Conservation (phyloP, 2,888 invertebrate genomes). For the Heliconius erato region DNA sequence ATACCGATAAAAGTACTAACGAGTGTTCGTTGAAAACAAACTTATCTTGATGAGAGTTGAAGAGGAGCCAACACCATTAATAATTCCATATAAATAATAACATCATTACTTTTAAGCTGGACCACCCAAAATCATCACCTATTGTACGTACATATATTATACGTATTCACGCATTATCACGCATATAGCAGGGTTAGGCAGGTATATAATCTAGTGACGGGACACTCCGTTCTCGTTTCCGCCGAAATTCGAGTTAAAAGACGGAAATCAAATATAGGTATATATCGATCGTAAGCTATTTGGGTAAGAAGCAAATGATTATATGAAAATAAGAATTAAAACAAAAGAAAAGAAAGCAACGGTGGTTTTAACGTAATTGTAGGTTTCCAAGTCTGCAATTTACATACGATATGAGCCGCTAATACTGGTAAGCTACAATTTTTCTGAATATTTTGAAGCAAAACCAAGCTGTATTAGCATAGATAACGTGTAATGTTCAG, state of each 20-base stretch:
- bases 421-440: conserved; percentile 77
- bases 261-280: conserved; percentile 39
- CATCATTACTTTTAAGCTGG: conserved; percentile 76
- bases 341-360: conserved; percentile 73
- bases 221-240: not conserved
- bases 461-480: conserved; percentile 73
- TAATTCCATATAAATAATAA: conserved; percentile 81
- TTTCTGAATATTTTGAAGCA: conserved; percentile 72
- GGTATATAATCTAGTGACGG: not conserved
- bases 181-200: not conserved
- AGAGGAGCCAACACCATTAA: conserved; percentile 72
- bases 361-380: conserved; percentile 68
- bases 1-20: conserved; percentile 78
- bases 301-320: conserved; percentile 73
- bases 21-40: conserved; percentile 79
- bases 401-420: conserved; percentile 82
- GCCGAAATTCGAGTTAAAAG: not conserved
- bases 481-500: conserved; percentile 68
- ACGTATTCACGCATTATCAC: not conserved
- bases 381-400: conserved; percentile 69
- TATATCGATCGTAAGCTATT: conserved; percentile 70
- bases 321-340: conserved; percentile 61
- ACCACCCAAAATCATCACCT: conserved; percentile 86
- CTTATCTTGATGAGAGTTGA: conserved; percentile 82
- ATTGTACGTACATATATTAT: conserved; percentile 36